A percentile compares a stretch with the other conserved stretches of the same genome.
Conservation (phyloP, 2,797 vertebrate genomes). For the Sciurus vulgaris region DNA sequence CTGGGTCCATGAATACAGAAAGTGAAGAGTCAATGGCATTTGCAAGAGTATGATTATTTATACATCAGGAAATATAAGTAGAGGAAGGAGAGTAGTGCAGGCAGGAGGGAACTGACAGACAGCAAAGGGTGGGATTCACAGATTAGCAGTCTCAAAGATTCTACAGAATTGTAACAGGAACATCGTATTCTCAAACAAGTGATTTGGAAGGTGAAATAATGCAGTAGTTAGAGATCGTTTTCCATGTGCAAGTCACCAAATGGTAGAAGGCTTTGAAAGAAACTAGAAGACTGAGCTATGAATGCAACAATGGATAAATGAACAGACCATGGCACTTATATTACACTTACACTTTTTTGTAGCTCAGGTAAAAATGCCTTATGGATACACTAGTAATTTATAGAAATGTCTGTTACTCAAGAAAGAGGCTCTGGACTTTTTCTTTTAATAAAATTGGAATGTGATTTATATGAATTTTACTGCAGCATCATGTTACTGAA, state of each 20-base stretch:
- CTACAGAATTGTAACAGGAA: neutral
- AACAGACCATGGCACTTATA: neutral
- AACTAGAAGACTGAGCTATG: neutral
- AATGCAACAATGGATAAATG: neutral
- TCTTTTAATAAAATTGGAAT: neutral
- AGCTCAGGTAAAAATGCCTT: neutral
- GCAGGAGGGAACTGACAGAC: neutral
- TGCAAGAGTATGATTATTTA: neutral
- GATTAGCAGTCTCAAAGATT: neutral
- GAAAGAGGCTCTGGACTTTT: neutral
- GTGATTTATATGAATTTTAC: constrained; percentile 54
- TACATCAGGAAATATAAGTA: neutral
- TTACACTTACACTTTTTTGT: neutral
- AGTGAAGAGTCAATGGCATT: neutral
- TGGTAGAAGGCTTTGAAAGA: neutral
- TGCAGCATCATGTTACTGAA: constrained; percentile 24
- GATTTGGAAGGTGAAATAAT: neutral
- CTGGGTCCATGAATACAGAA: neutral
- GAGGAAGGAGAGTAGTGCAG: neutral
- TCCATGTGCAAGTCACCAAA: neutral
- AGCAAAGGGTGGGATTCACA: neutral
- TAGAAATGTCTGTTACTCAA: neutral
- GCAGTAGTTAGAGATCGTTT: neutral
- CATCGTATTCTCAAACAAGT: neutral
- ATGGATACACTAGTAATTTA: neutral